Base-by-base conservation (phyloP, 2,888 invertebrate species). In the Podotricha telesiphe region DNA sequence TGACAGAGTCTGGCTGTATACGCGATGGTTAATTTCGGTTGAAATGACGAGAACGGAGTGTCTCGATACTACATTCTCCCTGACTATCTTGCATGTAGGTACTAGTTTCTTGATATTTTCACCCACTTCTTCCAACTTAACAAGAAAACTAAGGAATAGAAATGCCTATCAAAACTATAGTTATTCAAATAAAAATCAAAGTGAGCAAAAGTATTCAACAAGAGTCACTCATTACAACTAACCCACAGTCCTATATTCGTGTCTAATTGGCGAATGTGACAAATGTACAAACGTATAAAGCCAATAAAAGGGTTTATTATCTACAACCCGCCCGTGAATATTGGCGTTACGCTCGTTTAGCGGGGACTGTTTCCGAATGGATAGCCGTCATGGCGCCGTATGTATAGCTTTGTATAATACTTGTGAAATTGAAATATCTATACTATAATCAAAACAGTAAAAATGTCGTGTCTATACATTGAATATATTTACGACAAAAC, bases 251-350 rank as follows among this genome's bases (percentile, higher is more conserved):
- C 19, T 28, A n/a, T n/a, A n/a, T 51, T 61, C 37, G n/a, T 40
- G 37, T 37, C 55, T 62, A 55, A 47, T 55, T 17, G 55, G 42
- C 56, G 68, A 58, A 67, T 64, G 67, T 61, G 64, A 67, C 72
- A 72, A 73, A 72, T 67, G 61, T 71, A 73, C 71, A 75, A 71
- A 73, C 70, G 74, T 74, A 72, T 71, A 82, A 86, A 85, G 84
- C 84, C 85, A 89, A 89, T 89, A 89, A 87, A 88, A 84, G 81
- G 80, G 86, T 87, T 88, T 89, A 87, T 88, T 85, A 87, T 85
- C 82, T 82, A 80, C 82, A 84, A 84, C 84, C 88, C 83, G 80
- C 82, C 79, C 79, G 77, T 84, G 86, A 85, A 87, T 86, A 84
- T 86, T 84, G 81, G 80, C 79, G 79, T 84, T 82, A 86, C 83